Base-by-base conservation (phyloP, 2,797 vertebrate genomes). In the Crypturellus tataupa region DNA sequence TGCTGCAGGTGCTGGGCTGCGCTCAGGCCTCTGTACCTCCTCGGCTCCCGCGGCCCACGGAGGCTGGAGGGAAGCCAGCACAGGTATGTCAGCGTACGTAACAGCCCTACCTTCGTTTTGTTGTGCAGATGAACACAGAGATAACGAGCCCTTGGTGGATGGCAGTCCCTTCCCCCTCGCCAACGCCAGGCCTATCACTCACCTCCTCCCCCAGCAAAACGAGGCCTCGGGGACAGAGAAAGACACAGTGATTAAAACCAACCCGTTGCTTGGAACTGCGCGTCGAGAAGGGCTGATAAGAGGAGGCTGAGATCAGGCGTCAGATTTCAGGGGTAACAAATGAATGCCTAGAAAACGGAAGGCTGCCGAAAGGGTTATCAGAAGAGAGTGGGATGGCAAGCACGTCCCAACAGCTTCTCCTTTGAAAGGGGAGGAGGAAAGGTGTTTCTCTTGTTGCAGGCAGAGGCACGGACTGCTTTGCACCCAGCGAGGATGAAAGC, bases 91-190 rank as follows among this genome's bases (percentile, higher is more conserved):
- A 84, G 79, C 78, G 27, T 51, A 29, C 82, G 84, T 68, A 82
- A 97, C 96, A 97, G 94, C 92, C 78, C 64, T 70, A 89, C 92
- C 95, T 96, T 95, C 94, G 94, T 97, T 85, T 92, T 80, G 68
- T 80, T 0, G 19, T 71, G 53, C 60, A 91, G 94, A 96, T 96
- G 93, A 88, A 94, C 80, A 86, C 91, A 81, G 75, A 94, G 94
- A 94, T 95, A 96, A 65, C 56, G 72, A 60, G 0, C 2, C 94
- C 76, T 76, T 94, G 96, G 95, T 95, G 93, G 92, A 96, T 73
- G 53, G 77, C 89, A 94, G 85, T 80, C 87, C 85, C 91, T 88
- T 94, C 80, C 93, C 89, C 90, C 90, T 92, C 42, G 8, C 67
- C 37, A 70, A 77, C 0, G 2, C 89, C 87, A 88, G 69, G 77